Evolutionary conservation across 2,797 vertebrate genomes (phyloP).

Genomic region (Thunnus albacares): DNA sequence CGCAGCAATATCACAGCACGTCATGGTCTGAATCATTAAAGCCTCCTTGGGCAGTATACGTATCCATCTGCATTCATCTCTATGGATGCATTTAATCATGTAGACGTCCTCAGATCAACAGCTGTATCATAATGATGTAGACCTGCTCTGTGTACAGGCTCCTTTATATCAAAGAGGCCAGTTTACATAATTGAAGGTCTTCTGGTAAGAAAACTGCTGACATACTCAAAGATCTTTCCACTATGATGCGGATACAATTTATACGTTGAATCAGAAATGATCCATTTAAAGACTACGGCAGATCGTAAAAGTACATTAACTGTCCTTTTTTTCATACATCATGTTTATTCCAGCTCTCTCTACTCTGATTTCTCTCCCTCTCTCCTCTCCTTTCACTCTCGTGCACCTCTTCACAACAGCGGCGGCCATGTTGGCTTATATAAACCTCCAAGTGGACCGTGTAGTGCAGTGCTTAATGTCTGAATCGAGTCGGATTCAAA

Average conservation of each 20-base stretch:
- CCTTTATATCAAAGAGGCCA: slow-evolving; percentile 2
- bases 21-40: slow-evolving; percentile 27
- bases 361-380: slow-evolving; percentile 12
- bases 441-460: slow-evolving; percentile 54
- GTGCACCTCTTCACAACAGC: slow-evolving; percentile 39
- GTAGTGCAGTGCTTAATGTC: slow-evolving; percentile 33
- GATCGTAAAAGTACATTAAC: neutral
- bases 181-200: neutral
- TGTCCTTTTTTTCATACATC: neutral
- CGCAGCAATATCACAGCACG: slow-evolving; percentile 13
- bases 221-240: neutral
- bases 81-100: slow-evolving; percentile 17
- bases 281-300: neutral
- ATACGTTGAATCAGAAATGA: slow-evolving; percentile 6
- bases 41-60: neutral
- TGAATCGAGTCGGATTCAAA: slow-evolving; percentile 55
- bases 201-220: neutral
- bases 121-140: slow-evolving; percentile 29
- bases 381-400: neutral
- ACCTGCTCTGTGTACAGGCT: neutral
- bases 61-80: slow-evolving; percentile 38
- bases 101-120: slow-evolving; percentile 22
- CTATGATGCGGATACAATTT: neutral
- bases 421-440: slow-evolving; percentile 70
- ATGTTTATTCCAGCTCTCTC: slow-evolving; percentile 8